Conservation (phyloP, 1,140 invertebrate species). For the Ceratina calcarata region DNA sequence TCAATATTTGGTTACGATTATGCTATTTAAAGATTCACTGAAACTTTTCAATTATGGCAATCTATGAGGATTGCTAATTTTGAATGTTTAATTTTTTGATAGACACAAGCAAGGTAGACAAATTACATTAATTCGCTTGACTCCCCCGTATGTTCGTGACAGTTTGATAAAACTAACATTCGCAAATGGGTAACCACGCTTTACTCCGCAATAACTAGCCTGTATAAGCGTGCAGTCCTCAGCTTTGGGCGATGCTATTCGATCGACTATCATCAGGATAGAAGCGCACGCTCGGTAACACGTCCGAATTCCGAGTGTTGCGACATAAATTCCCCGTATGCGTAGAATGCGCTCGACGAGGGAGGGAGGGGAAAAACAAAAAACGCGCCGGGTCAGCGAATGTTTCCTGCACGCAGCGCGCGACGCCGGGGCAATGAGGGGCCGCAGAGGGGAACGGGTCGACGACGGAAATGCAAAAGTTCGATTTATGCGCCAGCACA, state of each 20-base stretch:
- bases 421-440: constrained; percentile 53
- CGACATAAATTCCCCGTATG: constrained; percentile 49
- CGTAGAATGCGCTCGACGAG: constrained; percentile 1
- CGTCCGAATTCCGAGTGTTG: constrained; percentile 44
- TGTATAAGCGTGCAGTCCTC: neutral
- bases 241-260: constrained; percentile 32
- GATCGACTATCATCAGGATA: constrained; percentile 35
- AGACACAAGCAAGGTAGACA: no score
- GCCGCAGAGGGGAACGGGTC: constrained; percentile 50
- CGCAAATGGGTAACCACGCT: neutral
- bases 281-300: constrained; percentile 40
- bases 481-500: constrained; percentile 75
- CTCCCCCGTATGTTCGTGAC: neutral
- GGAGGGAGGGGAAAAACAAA: neutral
- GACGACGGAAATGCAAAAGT: constrained; percentile 77
- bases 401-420: constrained; percentile 59
- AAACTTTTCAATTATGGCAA: no score
- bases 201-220: neutral
- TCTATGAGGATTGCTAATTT: no score
- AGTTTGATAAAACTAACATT: neutral
- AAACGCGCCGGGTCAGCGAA: constrained; percentile 50
- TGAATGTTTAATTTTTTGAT: no score
- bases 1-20: no score
- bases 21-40: no score
- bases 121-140: neutral